Evolutionary conservation across 2,113 vertebrate species (phyloP).

Genomic region (Gnathonemus longibarbis): DNA sequence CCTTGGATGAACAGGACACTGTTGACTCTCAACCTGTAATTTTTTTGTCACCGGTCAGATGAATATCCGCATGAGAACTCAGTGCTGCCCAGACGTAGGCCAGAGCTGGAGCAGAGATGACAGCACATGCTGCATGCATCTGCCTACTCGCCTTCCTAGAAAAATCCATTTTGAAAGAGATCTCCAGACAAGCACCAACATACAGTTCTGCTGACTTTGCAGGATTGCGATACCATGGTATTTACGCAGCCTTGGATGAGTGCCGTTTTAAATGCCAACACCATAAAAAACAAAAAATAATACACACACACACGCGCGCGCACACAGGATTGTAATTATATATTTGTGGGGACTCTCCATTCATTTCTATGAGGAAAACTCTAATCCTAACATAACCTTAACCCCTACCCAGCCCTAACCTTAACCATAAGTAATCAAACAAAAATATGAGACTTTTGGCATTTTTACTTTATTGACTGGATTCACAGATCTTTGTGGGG

Average conservation of each 20-base stretch:
- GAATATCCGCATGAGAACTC: background rate
- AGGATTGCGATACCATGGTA: background rate
- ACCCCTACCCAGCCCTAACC: too few species aligned
- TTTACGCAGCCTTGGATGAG: background rate
- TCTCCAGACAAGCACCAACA: slow-evolving; percentile 5
- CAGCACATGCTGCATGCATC: background rate
- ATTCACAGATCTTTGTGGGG: too few species aligned
- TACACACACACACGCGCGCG: background rate
- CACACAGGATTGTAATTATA: too few species aligned
- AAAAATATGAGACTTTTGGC: too few species aligned
- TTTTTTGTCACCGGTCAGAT: background rate
- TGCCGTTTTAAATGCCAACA: background rate
- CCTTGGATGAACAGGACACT: background rate
- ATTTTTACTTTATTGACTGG: too few species aligned
- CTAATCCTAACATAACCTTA: too few species aligned
- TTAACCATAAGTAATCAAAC: too few species aligned
- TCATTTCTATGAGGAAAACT: too few species aligned
- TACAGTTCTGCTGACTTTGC: background rate
- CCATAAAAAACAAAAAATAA: background rate
- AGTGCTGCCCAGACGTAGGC: background rate
- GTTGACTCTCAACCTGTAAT: background rate
- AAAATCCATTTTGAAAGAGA: slow-evolving; percentile 12
- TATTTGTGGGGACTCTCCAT: too few species aligned
- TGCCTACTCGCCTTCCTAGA: background rate
- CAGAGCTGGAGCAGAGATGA: background rate